Conservation (phyloP, 2,797 vertebrate species). For the Mycteria americana region DNA sequence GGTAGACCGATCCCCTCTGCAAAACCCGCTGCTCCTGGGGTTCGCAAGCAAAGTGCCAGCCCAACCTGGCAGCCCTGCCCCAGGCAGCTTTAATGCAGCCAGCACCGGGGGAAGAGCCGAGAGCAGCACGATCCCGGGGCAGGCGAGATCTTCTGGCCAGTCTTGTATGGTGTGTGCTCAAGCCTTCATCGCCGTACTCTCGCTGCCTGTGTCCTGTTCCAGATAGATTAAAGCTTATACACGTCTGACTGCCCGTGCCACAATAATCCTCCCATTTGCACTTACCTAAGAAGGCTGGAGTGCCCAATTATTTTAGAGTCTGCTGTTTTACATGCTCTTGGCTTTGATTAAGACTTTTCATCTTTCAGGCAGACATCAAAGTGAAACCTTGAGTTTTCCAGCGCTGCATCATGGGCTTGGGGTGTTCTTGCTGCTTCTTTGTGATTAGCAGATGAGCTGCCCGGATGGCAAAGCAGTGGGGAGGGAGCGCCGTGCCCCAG, state of each 20-base stretch:
- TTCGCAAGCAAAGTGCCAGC: not conserved
- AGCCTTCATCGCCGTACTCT: not conserved
- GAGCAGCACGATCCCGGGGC: not conserved
- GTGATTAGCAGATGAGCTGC: not conserved
- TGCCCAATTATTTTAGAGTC: not conserved
- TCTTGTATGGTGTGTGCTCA: not conserved
- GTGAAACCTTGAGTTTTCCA: not conserved
- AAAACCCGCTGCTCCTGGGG: not conserved
- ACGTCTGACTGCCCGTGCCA: not conserved
- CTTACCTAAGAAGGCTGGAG: not conserved
- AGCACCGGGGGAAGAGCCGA: not conserved
- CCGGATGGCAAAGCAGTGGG: not conserved
- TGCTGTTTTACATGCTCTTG: not conserved
- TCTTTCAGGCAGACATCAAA: constrained; percentile 39
- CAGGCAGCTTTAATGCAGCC: not conserved
- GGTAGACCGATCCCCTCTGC: not conserved
- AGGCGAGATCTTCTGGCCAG: not conserved
- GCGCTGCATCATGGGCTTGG: not conserved
- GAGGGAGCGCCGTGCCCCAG: not conserved
- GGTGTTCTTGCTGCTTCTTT: not conserved
- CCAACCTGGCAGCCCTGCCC: not conserved
- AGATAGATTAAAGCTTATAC: not conserved
- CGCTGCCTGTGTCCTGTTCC: not conserved
- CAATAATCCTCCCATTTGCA: not conserved
- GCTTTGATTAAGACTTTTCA: constrained; percentile 49